phyloP scores from a whole-genome alignment of 37 sponge, comb jelly and placozoan genomes.

The Aphrocallistes beatrix region DNA sequence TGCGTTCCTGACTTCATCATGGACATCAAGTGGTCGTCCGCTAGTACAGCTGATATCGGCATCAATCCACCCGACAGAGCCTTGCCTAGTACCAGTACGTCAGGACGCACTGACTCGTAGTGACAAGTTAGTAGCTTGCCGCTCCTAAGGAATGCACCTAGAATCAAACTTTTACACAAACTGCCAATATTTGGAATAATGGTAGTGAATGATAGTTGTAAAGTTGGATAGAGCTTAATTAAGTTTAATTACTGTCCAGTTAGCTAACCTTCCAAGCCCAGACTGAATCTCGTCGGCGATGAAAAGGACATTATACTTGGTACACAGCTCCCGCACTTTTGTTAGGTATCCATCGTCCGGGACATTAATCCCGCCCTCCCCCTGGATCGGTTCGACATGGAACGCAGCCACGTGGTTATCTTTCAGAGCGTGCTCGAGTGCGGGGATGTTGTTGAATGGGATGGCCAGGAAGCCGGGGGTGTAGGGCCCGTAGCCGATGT shows the following conservation, averaged over 20 bases:
- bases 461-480: conserved; percentile 59
- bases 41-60: conserved; percentile 84
- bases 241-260: too few species aligned
- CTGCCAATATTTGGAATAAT: too few species aligned
- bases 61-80: conserved; percentile 91
- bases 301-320: conserved; percentile 75
- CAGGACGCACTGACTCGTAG: conserved; percentile 80
- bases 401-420: conserved; percentile 68
- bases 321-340: conserved; percentile 61
- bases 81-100: conserved; percentile 78
- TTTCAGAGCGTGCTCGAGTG: conserved; percentile 52
- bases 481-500: conserved; percentile 77
- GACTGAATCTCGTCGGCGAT: conserved; percentile 92
- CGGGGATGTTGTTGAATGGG: conserved; percentile 61
- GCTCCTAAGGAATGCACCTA: neutral
- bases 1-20: conserved; percentile 90
- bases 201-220: too few species aligned
- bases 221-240: too few species aligned
- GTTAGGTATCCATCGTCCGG: conserved; percentile 77
- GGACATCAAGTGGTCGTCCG: conserved; percentile 84
- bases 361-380: conserved; percentile 85
- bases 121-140: conserved; percentile 73
- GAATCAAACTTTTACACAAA: too few species aligned
- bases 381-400: conserved; percentile 94
- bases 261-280: conserved; percentile 64